A percentile compares a stretch with the other conserved stretches of the same genome.
Evolutionary conservation across 2,888 invertebrate genomes (phyloP).

Genomic region (Nephrotoma guestfalica): DNA sequence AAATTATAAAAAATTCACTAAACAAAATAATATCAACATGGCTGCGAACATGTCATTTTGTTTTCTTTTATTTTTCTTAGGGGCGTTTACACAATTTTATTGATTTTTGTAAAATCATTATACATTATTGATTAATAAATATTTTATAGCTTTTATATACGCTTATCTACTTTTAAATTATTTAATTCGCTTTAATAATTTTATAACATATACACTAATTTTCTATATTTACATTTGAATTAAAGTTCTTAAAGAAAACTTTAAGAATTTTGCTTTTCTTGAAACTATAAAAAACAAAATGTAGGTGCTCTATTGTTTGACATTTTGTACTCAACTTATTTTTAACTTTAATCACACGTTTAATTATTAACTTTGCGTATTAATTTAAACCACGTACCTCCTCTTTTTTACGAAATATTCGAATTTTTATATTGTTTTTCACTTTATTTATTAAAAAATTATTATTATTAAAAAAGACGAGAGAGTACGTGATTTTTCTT

Average conservation of each 20-base stretch:
- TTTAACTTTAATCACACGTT: neutral
- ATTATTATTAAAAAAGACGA: neutral
- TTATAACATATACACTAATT: neutral
- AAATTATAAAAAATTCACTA: neutral
- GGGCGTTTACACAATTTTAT: constrained; percentile 3
- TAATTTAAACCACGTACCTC: neutral
- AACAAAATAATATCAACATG: constrained; percentile 2
- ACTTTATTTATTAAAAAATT: neutral
- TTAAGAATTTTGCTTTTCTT: neutral
- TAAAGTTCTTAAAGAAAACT: neutral
- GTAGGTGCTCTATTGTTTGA: neutral
- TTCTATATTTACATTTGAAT: neutral
- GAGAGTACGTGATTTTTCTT: neutral
- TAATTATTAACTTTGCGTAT: neutral
- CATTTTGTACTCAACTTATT: neutral
- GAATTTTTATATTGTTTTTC: neutral
- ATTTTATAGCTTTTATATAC: neutral
- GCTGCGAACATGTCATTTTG: constrained; percentile 2
- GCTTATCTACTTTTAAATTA: neutral
- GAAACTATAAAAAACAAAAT: neutral
- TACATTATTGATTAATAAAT: neutral
- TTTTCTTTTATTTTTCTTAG: neutral
- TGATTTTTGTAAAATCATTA: neutral
- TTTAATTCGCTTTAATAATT: neutral
- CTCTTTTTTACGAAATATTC: neutral